These are phyloP conservation scores for Schizothorax lantsangensis DNA, from an alignment of 2,797 vertebrate genomes.

Conservation along the genomic window DNA sequence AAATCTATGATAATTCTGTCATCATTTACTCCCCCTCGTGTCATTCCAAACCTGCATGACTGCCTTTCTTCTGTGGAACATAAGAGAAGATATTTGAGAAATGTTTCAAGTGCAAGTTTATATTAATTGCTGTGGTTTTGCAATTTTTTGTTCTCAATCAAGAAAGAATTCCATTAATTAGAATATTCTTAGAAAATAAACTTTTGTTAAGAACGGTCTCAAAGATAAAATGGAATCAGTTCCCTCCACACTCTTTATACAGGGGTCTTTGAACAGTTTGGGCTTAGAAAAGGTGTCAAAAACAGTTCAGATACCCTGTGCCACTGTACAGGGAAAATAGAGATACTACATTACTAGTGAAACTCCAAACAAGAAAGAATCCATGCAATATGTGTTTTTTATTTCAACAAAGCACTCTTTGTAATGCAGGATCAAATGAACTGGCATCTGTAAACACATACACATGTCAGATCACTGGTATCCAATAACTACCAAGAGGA, in stretches of 20 bases:
- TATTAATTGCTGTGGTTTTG: background rate
- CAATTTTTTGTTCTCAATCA: background rate
- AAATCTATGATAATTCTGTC: background rate
- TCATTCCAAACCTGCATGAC: background rate
- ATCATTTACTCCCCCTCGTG: background rate
- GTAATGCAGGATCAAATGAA: constrained; percentile 10
- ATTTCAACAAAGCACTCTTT: constrained; percentile 1
- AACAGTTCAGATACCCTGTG: background rate
- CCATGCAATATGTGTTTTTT: background rate
- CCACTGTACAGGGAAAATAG: background rate
- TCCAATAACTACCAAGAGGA: background rate
- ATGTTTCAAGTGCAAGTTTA: background rate
- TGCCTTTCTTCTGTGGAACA: background rate
- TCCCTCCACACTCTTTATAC: background rate
- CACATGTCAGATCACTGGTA: background rate
- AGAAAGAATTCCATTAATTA: background rate
- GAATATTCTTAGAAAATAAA: background rate
- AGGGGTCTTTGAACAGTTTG: background rate
- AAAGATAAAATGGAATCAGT: background rate
- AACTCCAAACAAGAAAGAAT: background rate
- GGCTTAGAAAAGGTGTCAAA: background rate
- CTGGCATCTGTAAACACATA: constrained; percentile 14
- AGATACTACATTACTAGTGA: background rate
- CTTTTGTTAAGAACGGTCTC: background rate
- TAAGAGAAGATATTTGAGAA: background rate